These are phyloP conservation scores for Anisognathus igniventris DNA, from an alignment of 2,797 vertebrate species.

Conservation along the genomic window DNA sequence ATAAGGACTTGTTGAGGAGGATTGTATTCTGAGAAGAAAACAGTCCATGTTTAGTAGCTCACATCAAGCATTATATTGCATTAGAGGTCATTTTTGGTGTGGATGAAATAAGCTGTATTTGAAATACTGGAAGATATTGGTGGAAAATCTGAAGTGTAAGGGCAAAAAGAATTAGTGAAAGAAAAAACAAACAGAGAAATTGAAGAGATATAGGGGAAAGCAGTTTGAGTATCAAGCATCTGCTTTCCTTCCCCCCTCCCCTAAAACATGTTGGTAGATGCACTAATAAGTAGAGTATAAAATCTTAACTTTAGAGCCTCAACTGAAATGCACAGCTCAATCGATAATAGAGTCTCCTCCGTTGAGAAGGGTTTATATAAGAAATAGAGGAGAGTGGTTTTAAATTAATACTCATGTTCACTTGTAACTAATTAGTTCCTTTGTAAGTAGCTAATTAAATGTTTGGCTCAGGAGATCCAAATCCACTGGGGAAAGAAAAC, in stretches of 20 bases:
- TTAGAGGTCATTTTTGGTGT: background rate
- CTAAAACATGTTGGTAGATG: background rate
- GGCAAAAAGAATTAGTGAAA: background rate
- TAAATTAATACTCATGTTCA: background rate
- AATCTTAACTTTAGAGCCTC: background rate
- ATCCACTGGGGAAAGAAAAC: background rate
- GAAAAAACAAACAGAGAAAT: background rate
- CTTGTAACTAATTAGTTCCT: slow-evolving; percentile 9
- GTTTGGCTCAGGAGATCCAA: slow-evolving; percentile 6
- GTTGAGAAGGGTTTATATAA: background rate
- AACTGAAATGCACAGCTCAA: background rate
- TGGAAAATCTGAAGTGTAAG: background rate
- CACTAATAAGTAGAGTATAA: background rate
- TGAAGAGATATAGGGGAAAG: background rate
- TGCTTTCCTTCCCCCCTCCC: background rate
- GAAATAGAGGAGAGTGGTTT: background rate
- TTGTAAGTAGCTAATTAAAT: slow-evolving; percentile 18
- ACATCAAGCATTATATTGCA: background rate
- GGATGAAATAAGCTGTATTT: background rate
- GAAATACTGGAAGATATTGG: background rate
- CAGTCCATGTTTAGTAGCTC: background rate
- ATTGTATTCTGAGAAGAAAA: background rate
- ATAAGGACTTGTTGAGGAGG: background rate
- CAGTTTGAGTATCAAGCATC: background rate
- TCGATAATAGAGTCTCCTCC: background rate